A percentile compares a stretch with the other conserved stretches of the same genome.
phyloP scores from a whole-genome alignment of 2,797 vertebrate genomes.

The Hapalemur alaotrensis region DNA sequence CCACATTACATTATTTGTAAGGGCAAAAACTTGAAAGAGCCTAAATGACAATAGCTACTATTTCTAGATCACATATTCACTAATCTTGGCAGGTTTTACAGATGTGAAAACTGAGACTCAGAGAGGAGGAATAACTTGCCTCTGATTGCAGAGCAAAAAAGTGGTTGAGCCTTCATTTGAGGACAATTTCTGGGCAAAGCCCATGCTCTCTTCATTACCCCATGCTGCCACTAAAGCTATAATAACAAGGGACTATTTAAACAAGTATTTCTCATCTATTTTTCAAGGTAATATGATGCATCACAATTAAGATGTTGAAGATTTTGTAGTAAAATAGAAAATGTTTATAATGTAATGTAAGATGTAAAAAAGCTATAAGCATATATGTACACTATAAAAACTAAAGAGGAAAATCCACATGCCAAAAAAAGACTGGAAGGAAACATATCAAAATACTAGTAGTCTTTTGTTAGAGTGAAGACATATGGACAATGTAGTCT shows the following conservation, averaged over 20 bases:
- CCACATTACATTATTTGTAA: constrained; percentile 7
- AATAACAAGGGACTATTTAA: background rate
- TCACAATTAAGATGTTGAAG: background rate
- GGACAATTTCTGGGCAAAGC: background rate
- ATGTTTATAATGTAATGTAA: background rate
- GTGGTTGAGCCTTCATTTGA: background rate
- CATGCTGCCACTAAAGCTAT: background rate
- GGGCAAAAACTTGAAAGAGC: background rate
- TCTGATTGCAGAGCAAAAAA: background rate
- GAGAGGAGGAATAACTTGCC: background rate
- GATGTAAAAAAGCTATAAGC: background rate
- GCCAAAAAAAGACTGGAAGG: background rate
- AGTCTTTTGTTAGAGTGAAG: background rate
- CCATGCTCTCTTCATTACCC: background rate
- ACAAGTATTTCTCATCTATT: background rate
- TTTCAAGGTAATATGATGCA: background rate
- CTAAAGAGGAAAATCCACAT: background rate
- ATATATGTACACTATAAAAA: background rate
- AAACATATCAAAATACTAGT: background rate
- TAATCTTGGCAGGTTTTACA: background rate
- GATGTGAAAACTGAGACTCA: background rate
- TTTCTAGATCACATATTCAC: constrained; percentile 10
- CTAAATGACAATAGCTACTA: background rate
- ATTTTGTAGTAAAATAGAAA: background rate
- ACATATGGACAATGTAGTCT: background rate